Evolutionary conservation across 2,888 invertebrate genomes (phyloP), one percentile per base, ranked within the genome.

Genomic region (Parnassius smintheus): DNA sequence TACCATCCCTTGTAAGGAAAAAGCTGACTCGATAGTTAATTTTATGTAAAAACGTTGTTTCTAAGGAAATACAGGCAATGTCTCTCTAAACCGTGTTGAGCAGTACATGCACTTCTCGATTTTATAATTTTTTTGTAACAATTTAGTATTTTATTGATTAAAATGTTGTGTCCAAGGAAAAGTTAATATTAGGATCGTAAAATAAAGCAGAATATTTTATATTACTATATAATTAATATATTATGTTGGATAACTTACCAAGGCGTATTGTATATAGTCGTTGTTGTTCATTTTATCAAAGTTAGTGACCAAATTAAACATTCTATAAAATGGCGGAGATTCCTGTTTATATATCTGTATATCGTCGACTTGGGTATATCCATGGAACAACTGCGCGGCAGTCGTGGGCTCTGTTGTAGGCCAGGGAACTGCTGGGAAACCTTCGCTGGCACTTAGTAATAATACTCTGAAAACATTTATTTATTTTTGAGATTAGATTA

Each of bases 221-320:
- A 52, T 22, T 50, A 9, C 9, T 9, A 22, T 22, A 22, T 25
- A 13, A 55, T n/a, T 18, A 45, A 55, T 35, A 35, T 35, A 35
- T 35, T 7, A 35, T 7, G 7, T 35, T 35, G 35, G 35, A 35
- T 35, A 9, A 88, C 93, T 90, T 79, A 96, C 96, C 85, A 95
- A 80, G 57, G 95, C 92, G 80, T 96, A 96, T 70, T 95, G 94
- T 68, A 94, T 93, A 61, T 95, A 88, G 76, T 96, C 95, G 2
- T 91, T 87, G n/a, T 88, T 83, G 49, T 90, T 82, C 86, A 95
- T 93, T 72, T 95, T 94, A 18, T 94, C 93, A 59, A 96, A 93
- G 82, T 98, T 96, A 2, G 96, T 95, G 65, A 96, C 82, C 10
- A 97, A 87, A 63, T 94, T 93, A 80, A 95, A 94, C 77, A 97